Evolutionary conservation across 2,113 vertebrate species (phyloP), one percentile per base, ranked within the genome.

Genomic region (Clarias magur): DNA sequence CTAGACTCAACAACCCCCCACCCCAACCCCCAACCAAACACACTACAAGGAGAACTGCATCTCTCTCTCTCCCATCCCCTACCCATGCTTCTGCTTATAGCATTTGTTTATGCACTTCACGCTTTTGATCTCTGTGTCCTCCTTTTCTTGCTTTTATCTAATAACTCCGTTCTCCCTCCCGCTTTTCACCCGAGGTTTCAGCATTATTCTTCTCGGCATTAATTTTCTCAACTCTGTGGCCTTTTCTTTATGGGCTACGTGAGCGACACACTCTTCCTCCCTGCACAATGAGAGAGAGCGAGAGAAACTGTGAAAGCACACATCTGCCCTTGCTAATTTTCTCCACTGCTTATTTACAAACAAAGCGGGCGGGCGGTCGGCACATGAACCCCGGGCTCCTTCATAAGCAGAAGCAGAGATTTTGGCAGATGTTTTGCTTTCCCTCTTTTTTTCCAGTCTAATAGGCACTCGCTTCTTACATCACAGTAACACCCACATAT

Each of bases 261-360:
- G 65, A 81, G 56, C 10, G n/a, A 11, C 23, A 17, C 34, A 62
- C 59, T 79, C 23, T 63, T 34, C 56, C 16, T 76, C 7, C 62
- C 42, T 38, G 60, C 27, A 27, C 48, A 57, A 13, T 54, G 27
- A 83, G 63, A 83, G 27, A 34, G 60, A 81, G 80, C 38, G 56
- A 27, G 70, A 62, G 60, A 27, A 42, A 62, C 27, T 1, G 4
- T 13, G 17, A 27, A 56, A 70, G 78, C 34, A 53, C 21, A 53
- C 25, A 59, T 83, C 80, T 85, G 85, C 88, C 83, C 85, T 83
- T 34, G 81, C 83, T 89, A 87, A 86, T 90, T 91, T 90, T 88
- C 88, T 70, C 86, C 86, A 90, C 65, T 68, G 86, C 86, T 89
- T 91, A 89, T 92, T 91, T 91, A 89, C 88, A 89, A 91, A 91